phyloP scores from a whole-genome alignment of 2,888 invertebrate genomes.

The Rugalucina vietnamica region DNA sequence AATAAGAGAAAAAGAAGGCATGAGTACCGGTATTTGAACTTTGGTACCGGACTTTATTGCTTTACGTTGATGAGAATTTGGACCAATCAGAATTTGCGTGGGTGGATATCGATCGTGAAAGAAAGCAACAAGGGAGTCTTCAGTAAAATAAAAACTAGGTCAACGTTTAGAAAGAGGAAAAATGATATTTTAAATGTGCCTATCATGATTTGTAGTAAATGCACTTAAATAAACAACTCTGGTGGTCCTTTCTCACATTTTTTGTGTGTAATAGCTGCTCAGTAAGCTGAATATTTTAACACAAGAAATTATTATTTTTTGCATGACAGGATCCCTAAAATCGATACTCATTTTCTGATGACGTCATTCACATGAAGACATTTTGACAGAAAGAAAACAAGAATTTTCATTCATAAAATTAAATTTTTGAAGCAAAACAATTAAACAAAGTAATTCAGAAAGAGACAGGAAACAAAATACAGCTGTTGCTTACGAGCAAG shows the following conservation, averaged over 20 bases:
- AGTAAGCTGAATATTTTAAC: not conserved
- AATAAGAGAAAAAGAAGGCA: too few relatives aligned
- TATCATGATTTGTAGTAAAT: too few relatives aligned
- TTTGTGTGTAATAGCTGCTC: too few relatives aligned
- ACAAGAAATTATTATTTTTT: not conserved
- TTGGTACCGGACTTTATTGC: too few relatives aligned
- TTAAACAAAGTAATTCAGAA: not conserved
- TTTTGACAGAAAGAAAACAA: not conserved
- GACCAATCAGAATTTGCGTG: not conserved
- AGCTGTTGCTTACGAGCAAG: not conserved
- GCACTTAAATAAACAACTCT: too few relatives aligned
- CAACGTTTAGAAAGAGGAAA: not conserved
- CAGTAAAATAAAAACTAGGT: not conserved
- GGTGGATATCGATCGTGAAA: conserved; percentile 3
- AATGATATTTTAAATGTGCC: not conserved
- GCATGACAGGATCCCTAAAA: not conserved
- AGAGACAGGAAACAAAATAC: not conserved
- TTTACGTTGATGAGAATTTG: too few relatives aligned
- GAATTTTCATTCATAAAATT: not conserved
- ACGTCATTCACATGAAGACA: conserved; percentile 55
- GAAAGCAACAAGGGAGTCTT: not conserved
- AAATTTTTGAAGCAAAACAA: not conserved
- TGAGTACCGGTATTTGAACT: too few relatives aligned
- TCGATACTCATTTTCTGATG: conserved; percentile 42
- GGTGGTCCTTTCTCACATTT: too few relatives aligned